These are phyloP conservation scores for Condylostylus longicornis DNA, from an alignment of 1,140 invertebrate species.

Conservation along the genomic window DNA sequence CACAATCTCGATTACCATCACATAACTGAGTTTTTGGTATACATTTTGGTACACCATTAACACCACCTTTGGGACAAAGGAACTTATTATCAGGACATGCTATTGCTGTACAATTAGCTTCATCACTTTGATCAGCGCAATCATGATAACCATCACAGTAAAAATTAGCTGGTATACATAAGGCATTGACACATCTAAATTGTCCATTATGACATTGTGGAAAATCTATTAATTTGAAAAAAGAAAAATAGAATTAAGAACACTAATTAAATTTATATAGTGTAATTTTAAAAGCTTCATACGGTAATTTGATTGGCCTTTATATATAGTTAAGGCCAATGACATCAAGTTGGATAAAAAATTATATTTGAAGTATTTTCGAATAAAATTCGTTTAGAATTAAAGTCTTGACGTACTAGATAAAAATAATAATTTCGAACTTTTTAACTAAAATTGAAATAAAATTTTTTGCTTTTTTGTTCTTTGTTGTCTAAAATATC, in stretches of 20 bases:
- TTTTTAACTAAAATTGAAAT: too few relatives aligned
- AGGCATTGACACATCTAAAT: conserved; percentile 82
- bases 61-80: conserved; percentile 63
- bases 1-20: conserved; percentile 77
- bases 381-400: too few relatives aligned
- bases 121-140: conserved; percentile 76
- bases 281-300: too few relatives aligned
- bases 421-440: too few relatives aligned
- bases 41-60: conserved; percentile 60
- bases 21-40: conserved; percentile 78
- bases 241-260: conserved; percentile 1
- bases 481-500: too few relatives aligned
- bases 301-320: too few relatives aligned
- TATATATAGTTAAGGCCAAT: too few relatives aligned
- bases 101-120: conserved; percentile 75
- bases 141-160: conserved; percentile 72
- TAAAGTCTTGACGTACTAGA: too few relatives aligned
- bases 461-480: too few relatives aligned
- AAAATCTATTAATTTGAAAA: conserved; percentile 47
- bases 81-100: conserved; percentile 86
- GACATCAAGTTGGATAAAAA: too few relatives aligned
- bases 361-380: too few relatives aligned
- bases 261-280: neutral
- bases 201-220: conserved; percentile 78
- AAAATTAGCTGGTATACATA: conserved; percentile 77